phyloP scores from a whole-genome alignment of 2,113 vertebrate genomes.

The Macaca nemestrina region DNA sequence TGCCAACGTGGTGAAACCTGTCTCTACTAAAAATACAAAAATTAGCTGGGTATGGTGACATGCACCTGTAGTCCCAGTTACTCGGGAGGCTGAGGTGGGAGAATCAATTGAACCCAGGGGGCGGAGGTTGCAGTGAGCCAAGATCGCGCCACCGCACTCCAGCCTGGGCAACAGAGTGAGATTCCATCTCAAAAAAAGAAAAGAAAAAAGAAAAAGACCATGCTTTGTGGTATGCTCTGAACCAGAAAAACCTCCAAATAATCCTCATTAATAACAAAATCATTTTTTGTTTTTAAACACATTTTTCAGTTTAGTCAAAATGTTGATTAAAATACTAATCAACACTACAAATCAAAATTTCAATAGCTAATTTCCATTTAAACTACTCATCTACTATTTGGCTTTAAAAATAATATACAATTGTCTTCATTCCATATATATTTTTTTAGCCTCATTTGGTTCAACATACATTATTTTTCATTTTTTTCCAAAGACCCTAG shows the following conservation, averaged over 20 bases:
- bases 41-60: no score
- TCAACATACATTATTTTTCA: background rate
- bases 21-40: no score
- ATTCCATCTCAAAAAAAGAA: no score
- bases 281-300: background rate
- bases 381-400: background rate
- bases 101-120: no score
- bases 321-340: background rate
- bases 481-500: no score
- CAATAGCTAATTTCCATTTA: background rate
- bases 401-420: constrained; percentile 2
- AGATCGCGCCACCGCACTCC: no score
- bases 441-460: background rate
- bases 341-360: background rate
- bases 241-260: background rate
- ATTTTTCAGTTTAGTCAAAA: constrained; percentile 49
- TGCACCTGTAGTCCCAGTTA: no score
- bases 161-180: no score
- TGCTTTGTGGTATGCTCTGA: background rate
- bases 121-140: no score
- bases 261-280: background rate
- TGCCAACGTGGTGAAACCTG: no score
- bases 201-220: background rate
- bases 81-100: no score
- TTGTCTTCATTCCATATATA: background rate